phyloP scores from a whole-genome alignment of 2,113 vertebrate genomes.

The Notiomystis cincta region DNA sequence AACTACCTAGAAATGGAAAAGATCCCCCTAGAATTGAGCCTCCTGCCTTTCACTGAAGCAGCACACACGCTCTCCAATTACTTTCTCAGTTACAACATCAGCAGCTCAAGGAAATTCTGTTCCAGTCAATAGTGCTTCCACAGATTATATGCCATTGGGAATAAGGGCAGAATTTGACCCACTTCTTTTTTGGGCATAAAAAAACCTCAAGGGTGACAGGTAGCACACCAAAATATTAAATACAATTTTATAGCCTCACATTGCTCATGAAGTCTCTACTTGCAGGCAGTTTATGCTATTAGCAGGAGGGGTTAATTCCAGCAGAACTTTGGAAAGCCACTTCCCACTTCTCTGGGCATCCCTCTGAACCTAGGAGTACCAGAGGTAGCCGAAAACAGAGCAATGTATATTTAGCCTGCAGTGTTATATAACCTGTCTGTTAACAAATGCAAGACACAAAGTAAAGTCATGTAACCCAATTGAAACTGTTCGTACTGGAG shows the following conservation, averaged over 20 bases:
- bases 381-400: constrained; percentile 1
- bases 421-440: constrained; percentile 65
- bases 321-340: background rate
- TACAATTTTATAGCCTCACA: background rate
- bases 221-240: background rate
- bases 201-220: background rate
- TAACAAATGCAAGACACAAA: constrained; percentile 71
- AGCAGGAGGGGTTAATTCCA: background rate
- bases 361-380: background rate
- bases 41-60: background rate
- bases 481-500: constrained; percentile 64
- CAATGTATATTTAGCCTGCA: constrained; percentile 50
- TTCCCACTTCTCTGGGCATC: background rate
- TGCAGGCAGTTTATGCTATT: background rate
- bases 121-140: background rate
- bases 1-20: background rate
- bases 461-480: constrained; percentile 70
- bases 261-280: background rate
- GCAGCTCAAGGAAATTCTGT: background rate
- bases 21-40: background rate
- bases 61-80: background rate
- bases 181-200: background rate
- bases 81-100: background rate
- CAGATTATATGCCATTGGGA: background rate
- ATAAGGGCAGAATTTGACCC: background rate